Conservation (phyloP, 2,888 invertebrate species). For the Acleris literana region DNA sequence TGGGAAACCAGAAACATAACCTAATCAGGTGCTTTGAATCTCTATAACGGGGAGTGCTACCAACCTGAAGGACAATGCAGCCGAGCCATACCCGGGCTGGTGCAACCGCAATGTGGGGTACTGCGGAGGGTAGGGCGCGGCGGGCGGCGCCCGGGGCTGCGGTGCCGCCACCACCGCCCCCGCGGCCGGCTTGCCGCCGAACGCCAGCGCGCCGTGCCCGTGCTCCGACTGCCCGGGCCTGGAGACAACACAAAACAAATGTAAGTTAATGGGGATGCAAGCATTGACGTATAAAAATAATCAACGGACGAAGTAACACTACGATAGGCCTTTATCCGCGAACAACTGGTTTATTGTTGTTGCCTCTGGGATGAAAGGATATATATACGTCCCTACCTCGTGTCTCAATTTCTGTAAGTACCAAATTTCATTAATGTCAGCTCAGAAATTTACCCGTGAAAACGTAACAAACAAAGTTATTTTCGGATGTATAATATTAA, state of each 20-base stretch:
- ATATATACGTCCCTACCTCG: no score
- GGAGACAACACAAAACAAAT: slow-evolving; percentile 41
- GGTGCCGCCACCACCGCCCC: slow-evolving; percentile 67
- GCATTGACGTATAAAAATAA: no score
- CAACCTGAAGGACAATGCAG: slow-evolving; percentile 76
- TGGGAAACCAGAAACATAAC: not conserved
- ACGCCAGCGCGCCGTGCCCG: slow-evolving; percentile 75
- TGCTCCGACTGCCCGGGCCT: slow-evolving; percentile 81
- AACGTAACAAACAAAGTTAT: no score
- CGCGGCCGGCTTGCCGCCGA: slow-evolving; percentile 74
- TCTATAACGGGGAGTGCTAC: not conserved
- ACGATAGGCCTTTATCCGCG: no score
- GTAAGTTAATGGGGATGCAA: not conserved
- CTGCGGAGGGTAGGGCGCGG: slow-evolving; percentile 73
- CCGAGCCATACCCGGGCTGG: slow-evolving; percentile 77
- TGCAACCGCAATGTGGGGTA: slow-evolving; percentile 74
- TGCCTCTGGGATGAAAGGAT: no score
- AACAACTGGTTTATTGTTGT: no score
- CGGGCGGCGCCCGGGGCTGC: slow-evolving; percentile 69
- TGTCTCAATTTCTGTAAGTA: no score
- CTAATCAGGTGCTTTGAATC: not conserved
- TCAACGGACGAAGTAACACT: no score
- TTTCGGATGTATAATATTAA: no score
- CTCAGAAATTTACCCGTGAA: no score
- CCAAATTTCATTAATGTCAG: no score